Evolutionary conservation across 2,888 invertebrate species (phyloP), one percentile per base, ranked within the genome.

Genomic region (Leucophenga maculata): DNA sequence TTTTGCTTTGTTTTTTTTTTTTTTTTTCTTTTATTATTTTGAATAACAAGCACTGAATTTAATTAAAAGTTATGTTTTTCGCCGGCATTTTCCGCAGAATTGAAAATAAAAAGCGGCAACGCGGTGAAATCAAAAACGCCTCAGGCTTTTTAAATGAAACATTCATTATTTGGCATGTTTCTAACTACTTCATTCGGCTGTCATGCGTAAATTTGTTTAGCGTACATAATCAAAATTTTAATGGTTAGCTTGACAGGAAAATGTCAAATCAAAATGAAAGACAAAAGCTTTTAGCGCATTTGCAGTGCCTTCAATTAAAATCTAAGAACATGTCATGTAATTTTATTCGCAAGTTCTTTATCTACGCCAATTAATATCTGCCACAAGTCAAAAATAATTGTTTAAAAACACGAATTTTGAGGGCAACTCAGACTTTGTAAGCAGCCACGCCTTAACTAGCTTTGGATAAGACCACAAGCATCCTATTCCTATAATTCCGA

Each of bases 31-130:
- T 82, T 69, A n/a, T n/a, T n/a, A 82, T 74, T 83, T 80, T 78
- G 75, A 81, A 79, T 78, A 82, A 74, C 72, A 76, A 83, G 75
- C 78, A 77, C 74, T 81, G 76, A 75, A 75, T 80, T 80, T 80
- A 82, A 80, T 80, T 80, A 80, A 80, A 80, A 80, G 84, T 80
- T 82, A 80, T 82, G 83, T 77, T 75, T 69, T 48, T 65, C 39
- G 44, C 22, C 55, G 55, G 55, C 48, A 26, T 57, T 64, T 64
- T 64, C 13, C 59, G n/a, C 32, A 32, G 32, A 59, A 32, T 32
- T n/a, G 14, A 18, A 59, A 32, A 32, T 9, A 59, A 14, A 32
- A 59, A 32, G 32, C 20, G 6, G 20, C 1, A 55, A 60, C 16
- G 39, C 44, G 31, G 31, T 11, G 11, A 18, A 60, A 60, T 32